Evolutionary conservation across 2,797 vertebrate species (phyloP), one percentile per base, ranked within the genome.

Genomic region (Orestias chungarensis): DNA sequence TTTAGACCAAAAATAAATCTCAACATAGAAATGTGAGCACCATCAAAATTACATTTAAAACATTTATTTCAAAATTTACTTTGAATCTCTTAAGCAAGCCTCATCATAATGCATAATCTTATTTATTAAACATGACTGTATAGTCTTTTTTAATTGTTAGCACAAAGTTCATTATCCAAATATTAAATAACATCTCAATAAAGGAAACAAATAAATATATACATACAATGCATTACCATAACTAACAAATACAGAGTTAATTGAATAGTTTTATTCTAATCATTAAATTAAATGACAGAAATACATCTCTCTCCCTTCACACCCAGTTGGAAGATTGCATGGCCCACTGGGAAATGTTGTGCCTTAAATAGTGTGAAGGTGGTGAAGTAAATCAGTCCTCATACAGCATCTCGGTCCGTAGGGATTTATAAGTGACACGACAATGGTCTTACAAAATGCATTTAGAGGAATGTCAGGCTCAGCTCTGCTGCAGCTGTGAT

Each of bases 401-500:
- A 70, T 61, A 52, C 42, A 64, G 57, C 50, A 25, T 83, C 82
- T 86, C 33, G 40, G 64, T 71, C 72, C 49, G 66, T 44, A 42
- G 74, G 78, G 77, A 75, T 73, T 76, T 64, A 82, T 61, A 70
- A 55, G 11, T 9, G 4, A 73, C 71, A 61, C 62, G 50, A 81
- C 74, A 69, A 18, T 0, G 0, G 61, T 47, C 11, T 75, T 54
- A 71, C 71, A 68, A 79, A 84, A 81, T 57, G 67, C 43, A 75
- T 75, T 83, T 59, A 0, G n/a, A 73, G 78, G 27, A 20, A 75
- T 11, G 50, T 17, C 10, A 66, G 38, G n/a, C 55, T 76, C 49
- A 29, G 76, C 57, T 81, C 44, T 38, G 33, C 43, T 55, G 75
- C 69, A 79, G 65, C 73, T 69, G 80, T 64, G 83, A 90, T 76